These are phyloP conservation scores for Melanotaenia boesemani DNA, from an alignment of 2,797 vertebrate genomes.

Conservation along the genomic window DNA sequence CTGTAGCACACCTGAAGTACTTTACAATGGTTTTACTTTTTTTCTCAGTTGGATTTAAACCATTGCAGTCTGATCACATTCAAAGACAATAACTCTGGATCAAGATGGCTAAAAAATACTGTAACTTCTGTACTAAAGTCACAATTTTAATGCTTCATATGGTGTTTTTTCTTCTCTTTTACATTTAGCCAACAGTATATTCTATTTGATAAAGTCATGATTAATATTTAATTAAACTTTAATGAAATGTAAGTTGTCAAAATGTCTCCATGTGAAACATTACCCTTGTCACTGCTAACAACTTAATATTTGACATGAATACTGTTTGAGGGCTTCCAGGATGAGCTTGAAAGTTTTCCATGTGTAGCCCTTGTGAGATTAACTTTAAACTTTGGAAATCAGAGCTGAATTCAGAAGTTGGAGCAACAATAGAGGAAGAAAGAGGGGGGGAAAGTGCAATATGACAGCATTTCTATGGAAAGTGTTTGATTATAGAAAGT, in stretches of 20 bases:
- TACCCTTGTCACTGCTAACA: conserved; percentile 25
- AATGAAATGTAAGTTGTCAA: conserved; percentile 41
- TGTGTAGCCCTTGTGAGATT: conserved; percentile 7
- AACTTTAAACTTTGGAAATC: conserved; percentile 24
- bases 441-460: conserved; percentile 23
- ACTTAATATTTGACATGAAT: conserved; percentile 26
- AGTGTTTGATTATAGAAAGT: conserved; percentile 62
- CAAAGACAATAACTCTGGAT: neutral
- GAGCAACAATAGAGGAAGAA: conserved; percentile 15
- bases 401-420: conserved; percentile 19
- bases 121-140: neutral
- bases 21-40: neutral
- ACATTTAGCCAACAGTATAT: neutral
- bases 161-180: neutral
- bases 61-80: neutral
- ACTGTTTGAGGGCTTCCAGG: neutral
- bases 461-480: conserved; percentile 64
- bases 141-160: conserved; percentile 5
- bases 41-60: neutral
- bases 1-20: neutral
- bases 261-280: conserved; percentile 11
- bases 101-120: neutral
- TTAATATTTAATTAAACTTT: conserved; percentile 31
- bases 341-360: conserved; percentile 12
- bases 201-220: conserved; percentile 23